phyloP scores from a whole-genome alignment of 2,797 vertebrate species.

The Cryptoprocta ferox region DNA sequence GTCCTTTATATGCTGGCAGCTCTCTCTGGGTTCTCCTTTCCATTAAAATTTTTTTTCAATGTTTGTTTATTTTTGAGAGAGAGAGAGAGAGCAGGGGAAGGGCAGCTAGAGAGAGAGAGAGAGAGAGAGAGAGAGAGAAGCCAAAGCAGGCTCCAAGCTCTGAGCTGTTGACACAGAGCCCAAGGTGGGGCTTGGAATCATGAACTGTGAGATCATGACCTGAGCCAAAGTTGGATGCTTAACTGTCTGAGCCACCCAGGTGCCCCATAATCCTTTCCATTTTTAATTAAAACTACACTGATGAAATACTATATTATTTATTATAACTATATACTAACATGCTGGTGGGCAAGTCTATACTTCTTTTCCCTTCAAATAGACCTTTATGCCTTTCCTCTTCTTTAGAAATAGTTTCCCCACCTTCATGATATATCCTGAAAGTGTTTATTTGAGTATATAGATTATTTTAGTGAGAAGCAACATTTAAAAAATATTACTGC shows the following conservation, averaged over 20 bases:
- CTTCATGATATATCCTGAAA: neutral
- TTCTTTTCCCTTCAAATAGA: neutral
- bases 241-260: no score
- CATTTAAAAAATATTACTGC: neutral
- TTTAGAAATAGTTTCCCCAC: neutral
- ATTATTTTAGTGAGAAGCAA: neutral
- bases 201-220: no score
- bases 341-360: neutral
- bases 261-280: neutral
- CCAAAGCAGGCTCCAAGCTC: no score
- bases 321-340: neutral
- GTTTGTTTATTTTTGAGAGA: no score
- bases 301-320: neutral
- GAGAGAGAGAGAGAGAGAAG: no score
- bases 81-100: no score
- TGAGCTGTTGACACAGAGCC: no score
- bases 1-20: neutral
- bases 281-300: neutral
- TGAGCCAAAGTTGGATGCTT: no score
- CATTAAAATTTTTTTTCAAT: neutral
- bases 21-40: neutral
- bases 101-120: no score
- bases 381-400: neutral
- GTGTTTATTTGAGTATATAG: neutral
- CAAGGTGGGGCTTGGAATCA: rapidly evolving